These are phyloP conservation scores for Thumatha senex DNA, from an alignment of 2,888 invertebrate genomes.

Conservation along the genomic window DNA sequence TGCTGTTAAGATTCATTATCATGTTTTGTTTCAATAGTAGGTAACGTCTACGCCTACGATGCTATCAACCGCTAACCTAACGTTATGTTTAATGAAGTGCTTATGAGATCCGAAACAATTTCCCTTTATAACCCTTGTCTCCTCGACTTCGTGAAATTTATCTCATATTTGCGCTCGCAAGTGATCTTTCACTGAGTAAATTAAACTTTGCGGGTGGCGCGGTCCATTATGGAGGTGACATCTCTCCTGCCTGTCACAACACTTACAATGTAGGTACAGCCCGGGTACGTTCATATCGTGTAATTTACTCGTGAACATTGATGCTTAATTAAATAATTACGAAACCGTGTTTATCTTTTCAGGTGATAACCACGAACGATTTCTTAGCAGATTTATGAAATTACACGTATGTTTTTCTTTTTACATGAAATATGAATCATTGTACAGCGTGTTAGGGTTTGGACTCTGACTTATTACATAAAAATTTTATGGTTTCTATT, in stretches of 20 bases:
- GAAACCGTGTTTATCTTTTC: slow-evolving; percentile 4
- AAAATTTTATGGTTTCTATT: too few relatives aligned
- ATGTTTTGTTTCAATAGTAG: background rate
- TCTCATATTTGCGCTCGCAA: slow-evolving; percentile 46
- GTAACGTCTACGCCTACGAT: slow-evolving; percentile 1
- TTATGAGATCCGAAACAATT: slow-evolving; percentile 48
- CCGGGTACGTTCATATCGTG: background rate
- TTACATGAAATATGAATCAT: background rate
- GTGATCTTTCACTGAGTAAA: slow-evolving; percentile 51
- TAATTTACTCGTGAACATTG: slow-evolving; percentile 6
- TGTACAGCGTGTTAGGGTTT: too few relatives aligned
- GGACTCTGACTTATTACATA: too few relatives aligned
- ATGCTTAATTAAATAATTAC: slow-evolving; percentile 9
- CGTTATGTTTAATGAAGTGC: slow-evolving; percentile 49
- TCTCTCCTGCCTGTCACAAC: slow-evolving; percentile 8
- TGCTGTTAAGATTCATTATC: background rate
- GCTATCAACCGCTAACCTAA: slow-evolving; percentile 26
- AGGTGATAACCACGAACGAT: background rate
- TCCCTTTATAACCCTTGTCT: slow-evolving; percentile 46
- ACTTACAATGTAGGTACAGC: slow-evolving; percentile 1
- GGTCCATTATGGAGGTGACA: slow-evolving; percentile 28
- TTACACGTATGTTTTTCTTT: background rate
- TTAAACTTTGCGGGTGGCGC: slow-evolving; percentile 49
- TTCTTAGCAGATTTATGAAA: background rate
- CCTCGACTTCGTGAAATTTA: slow-evolving; percentile 43